A percentile compares a stretch with the other conserved stretches of the same genome.
Conservation (phyloP, 1,140 invertebrate genomes). For the Psilanteris sp. region DNA sequence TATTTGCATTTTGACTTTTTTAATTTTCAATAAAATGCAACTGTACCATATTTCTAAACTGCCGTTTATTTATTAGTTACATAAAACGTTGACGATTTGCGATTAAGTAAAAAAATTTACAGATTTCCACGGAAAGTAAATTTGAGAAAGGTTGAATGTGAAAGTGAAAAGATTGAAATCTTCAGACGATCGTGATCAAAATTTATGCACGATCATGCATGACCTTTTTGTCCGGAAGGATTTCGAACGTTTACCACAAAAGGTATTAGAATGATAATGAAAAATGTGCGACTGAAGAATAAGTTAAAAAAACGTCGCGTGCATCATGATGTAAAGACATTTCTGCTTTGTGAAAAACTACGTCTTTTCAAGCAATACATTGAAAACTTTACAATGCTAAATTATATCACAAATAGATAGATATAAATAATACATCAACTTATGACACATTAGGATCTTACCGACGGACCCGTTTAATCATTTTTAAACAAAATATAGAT, state of each 20-base stretch:
- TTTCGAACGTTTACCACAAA: constrained; percentile 21
- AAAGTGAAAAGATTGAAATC: constrained; percentile 44
- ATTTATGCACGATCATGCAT: constrained; percentile 55
- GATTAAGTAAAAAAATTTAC: neutral
- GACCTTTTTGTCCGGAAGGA: constrained; percentile 45
- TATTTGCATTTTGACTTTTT: constrained; percentile 2
- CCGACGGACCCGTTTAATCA: too few species aligned
- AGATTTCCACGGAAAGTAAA: constrained; percentile 35
- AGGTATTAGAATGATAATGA: constrained; percentile 40
- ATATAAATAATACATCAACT: too few species aligned
- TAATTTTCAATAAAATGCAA: too few species aligned
- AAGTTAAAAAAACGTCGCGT: too few species aligned
- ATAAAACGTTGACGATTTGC: constrained; percentile 17
- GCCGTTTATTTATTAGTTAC: constrained; percentile 8
- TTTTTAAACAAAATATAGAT: too few species aligned
- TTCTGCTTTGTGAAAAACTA: too few species aligned
- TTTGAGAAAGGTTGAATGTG: constrained; percentile 32
- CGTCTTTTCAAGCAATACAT: too few species aligned
- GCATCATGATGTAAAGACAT: too few species aligned
- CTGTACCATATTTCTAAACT: neutral
- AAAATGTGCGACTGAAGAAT: neutral
- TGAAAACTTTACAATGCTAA: too few species aligned
- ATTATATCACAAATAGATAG: too few species aligned
- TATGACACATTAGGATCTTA: too few species aligned
- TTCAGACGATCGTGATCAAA: constrained; percentile 20